phyloP scores from a whole-genome alignment of 1,140 invertebrate genomes.

The Augochlora pura region DNA sequence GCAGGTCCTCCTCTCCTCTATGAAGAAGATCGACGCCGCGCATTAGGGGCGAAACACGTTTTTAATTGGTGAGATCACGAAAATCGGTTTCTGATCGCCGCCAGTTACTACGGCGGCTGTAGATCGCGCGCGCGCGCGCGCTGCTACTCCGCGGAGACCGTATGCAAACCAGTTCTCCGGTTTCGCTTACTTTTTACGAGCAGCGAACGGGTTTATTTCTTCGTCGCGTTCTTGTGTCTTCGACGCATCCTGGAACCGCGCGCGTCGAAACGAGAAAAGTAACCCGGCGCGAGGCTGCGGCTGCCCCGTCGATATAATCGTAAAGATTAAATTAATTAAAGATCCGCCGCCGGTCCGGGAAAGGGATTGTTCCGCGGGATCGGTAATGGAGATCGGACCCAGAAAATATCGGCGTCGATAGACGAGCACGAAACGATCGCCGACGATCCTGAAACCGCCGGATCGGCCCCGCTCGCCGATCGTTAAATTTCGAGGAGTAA shows the following conservation, averaged over 20 bases:
- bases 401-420: not conserved
- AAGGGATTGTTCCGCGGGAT: not conserved
- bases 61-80: too few relatives aligned
- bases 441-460: too few relatives aligned
- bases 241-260: conserved; percentile 9
- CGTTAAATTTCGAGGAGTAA: not conserved
- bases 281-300: too few relatives aligned
- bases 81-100: too few relatives aligned
- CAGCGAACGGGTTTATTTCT: conserved; percentile 36
- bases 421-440: too few relatives aligned
- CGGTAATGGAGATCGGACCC: not conserved
- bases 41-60: too few relatives aligned
- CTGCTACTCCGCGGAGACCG: not conserved
- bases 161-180: conserved; percentile 33
- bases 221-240: conserved; percentile 13
- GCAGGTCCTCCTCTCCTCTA: too few relatives aligned
- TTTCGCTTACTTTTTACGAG: conserved; percentile 43
- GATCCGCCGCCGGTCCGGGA: not conserved
- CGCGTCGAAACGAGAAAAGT: conserved; percentile 13
- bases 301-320: conserved; percentile 5
- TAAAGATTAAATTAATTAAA: conserved; percentile 24
- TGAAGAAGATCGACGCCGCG: too few relatives aligned
- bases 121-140: not conserved
- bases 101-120: too few relatives aligned
- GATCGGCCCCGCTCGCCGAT: not conserved